Evolutionary conservation across 2,797 vertebrate genomes (phyloP), one percentile per base, ranked within the genome.

Genomic region (Danio tinwini): DNA sequence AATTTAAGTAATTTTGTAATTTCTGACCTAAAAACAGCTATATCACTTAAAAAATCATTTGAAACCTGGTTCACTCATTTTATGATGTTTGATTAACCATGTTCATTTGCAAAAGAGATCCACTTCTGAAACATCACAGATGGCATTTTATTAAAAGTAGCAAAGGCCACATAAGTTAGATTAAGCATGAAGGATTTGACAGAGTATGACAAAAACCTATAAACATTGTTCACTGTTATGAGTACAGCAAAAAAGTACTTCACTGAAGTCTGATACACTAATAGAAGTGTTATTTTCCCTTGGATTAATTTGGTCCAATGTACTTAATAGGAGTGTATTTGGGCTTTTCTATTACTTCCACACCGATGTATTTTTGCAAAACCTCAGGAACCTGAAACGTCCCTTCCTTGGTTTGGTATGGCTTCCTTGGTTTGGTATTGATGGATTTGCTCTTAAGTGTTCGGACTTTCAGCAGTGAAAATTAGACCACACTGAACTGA

Each of bases 351-450:
- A 97, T 95, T 68, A 94, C 82, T 44, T 96, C 93, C 0, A 89
- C 78, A 39, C 93, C 92, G 4, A 97, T 78, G 82, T 94, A 96
- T 0, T 95, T 92, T 90, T 96, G 96, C 74, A 98, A 89, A 52
- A 87, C 94, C 0, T 58, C 59, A 0, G 97, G 97, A 13, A 97
- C 90, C 0, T 83, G 88, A 7, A 97, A 92, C 0, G 91, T 91
- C 70, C 96, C 96, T 0, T 97, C 95, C 96, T 98, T 29, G 29
- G 29, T 29, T 29, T 29, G 29, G 29, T 29, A n/a, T n/a, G n/a
- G n/a, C n/a, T n/a, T n/a, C n/a, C n/a, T n/a, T n/a, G n/a, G n/a
- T n/a, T n/a, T n/a, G n/a, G n/a, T n/a, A 29, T 1, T 29, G 85
- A 64, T 6, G 6, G 1, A 11, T 29, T 29, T 29, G 1, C 3